phyloP scores from a whole-genome alignment of 2,113 vertebrate species.

The Equus przewalskii region DNA sequence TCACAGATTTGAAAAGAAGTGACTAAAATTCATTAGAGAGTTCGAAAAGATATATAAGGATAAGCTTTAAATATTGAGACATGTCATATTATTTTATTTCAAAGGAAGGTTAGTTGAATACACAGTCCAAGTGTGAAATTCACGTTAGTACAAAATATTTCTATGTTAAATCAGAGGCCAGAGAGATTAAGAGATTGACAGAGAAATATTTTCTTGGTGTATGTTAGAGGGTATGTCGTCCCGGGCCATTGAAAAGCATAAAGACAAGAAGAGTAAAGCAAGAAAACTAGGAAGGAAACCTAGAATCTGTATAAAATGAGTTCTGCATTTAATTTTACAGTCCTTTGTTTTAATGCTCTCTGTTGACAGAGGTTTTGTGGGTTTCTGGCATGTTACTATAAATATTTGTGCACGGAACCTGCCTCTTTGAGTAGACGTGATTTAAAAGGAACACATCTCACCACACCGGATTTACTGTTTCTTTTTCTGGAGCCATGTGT shows the following conservation, averaged over 20 bases:
- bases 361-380: slow-evolving; percentile 38
- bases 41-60: background rate
- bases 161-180: slow-evolving; percentile 39
- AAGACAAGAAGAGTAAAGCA: background rate
- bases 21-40: background rate
- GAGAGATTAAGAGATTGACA: slow-evolving; percentile 46
- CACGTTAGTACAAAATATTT: slow-evolving; percentile 52
- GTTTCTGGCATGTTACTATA: slow-evolving; percentile 60
- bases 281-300: background rate
- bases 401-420: slow-evolving; percentile 66
- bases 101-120: slow-evolving; percentile 35
- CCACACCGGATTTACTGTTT: slow-evolving; percentile 22
- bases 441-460: slow-evolving; percentile 23
- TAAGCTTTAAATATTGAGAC: slow-evolving; percentile 25
- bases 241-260: background rate
- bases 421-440: slow-evolving; percentile 51
- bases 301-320: slow-evolving; percentile 47
- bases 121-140: slow-evolving; percentile 1
- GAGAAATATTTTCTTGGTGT: slow-evolving; percentile 41
- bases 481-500: background rate
- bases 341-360: slow-evolving; percentile 55
- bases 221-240: background rate
- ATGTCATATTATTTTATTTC: slow-evolving; percentile 62
- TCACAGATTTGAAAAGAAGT: slow-evolving; percentile 31
- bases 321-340: slow-evolving; percentile 64